Percentiles rank a stretch among this genome's conserved stretches.
Evolutionary conservation across 2,113 vertebrate genomes (phyloP).

Genomic region (Anarhynchus alexandrinus): DNA sequence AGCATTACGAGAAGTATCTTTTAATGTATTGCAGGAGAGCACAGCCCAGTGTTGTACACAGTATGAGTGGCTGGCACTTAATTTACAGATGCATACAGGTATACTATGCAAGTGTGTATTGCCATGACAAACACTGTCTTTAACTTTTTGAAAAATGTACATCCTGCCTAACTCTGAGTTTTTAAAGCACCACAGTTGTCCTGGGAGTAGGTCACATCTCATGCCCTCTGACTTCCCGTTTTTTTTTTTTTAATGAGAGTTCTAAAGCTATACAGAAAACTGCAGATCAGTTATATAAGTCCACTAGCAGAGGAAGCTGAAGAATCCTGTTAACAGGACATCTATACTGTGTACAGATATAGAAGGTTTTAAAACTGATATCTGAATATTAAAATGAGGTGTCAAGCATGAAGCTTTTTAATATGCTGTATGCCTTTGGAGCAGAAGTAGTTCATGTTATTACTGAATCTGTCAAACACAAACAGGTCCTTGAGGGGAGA

Average conservation of each 20-base stretch:
- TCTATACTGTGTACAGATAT: background rate
- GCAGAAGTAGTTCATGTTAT: conserved; percentile 22
- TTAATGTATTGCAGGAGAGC: conserved; percentile 74
- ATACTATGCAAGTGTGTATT: conserved; percentile 90
- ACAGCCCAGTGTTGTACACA: conserved; percentile 66
- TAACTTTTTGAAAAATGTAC: conserved; percentile 65
- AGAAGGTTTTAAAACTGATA: conserved; percentile 49
- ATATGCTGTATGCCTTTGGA: conserved; percentile 46
- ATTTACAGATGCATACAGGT: conserved; percentile 79
- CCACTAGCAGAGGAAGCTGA: conserved; percentile 18
- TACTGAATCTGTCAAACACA: conserved; percentile 1
- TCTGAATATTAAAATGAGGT: conserved; percentile 42
- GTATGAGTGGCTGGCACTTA: conserved; percentile 75
- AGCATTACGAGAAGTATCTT: conserved; percentile 74
- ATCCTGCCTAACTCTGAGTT: conserved; percentile 67
- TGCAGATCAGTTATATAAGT: conserved; percentile 30
- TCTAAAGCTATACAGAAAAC: conserved; percentile 46
- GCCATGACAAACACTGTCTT: conserved; percentile 74
- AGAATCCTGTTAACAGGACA: background rate
- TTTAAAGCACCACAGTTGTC: conserved; percentile 65
- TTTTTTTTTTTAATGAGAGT: conserved; percentile 31
- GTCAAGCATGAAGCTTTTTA: conserved; percentile 48
- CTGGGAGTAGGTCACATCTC: conserved; percentile 56
- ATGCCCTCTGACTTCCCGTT: conserved; percentile 28
- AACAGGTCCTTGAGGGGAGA: conserved; percentile 42